Percentiles rank a stretch among this genome's conserved stretches.
phyloP scores from a whole-genome alignment of 2,113 vertebrate species.

The Crotalus viridis region DNA sequence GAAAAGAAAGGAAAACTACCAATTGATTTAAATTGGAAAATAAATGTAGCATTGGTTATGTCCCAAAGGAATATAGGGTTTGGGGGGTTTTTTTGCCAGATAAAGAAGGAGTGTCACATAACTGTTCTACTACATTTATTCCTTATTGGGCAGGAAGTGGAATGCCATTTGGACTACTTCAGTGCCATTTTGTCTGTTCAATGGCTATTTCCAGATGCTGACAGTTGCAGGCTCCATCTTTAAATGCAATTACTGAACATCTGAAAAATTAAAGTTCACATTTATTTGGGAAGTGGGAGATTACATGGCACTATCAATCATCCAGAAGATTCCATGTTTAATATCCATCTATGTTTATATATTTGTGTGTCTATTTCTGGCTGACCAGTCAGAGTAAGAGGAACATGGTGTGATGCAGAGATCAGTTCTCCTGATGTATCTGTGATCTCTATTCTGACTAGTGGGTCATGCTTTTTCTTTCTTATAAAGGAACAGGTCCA shows the following conservation, averaged over 20 bases:
- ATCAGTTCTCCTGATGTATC: not conserved
- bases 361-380: not conserved
- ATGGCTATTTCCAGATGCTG: not conserved
- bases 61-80: not conserved
- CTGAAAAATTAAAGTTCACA: not conserved
- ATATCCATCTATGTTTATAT: not conserved
- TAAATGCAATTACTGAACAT: not conserved
- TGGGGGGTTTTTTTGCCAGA: not conserved
- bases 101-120: not conserved
- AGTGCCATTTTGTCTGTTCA: too few species aligned
- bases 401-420: not conserved
- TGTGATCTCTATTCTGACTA: not conserved
- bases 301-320: not conserved
- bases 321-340: not conserved
- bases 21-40: not conserved
- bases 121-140: not conserved
- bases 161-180: too few species aligned
- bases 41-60: not conserved
- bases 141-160: too few species aligned
- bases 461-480: not conserved
- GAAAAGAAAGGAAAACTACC: not conserved
- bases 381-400: not conserved
- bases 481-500: not conserved
- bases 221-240: not conserved
- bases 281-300: not conserved